These are phyloP conservation scores for Solen grandis DNA, from an alignment of 1,140 invertebrate genomes.

Conservation along the genomic window DNA sequence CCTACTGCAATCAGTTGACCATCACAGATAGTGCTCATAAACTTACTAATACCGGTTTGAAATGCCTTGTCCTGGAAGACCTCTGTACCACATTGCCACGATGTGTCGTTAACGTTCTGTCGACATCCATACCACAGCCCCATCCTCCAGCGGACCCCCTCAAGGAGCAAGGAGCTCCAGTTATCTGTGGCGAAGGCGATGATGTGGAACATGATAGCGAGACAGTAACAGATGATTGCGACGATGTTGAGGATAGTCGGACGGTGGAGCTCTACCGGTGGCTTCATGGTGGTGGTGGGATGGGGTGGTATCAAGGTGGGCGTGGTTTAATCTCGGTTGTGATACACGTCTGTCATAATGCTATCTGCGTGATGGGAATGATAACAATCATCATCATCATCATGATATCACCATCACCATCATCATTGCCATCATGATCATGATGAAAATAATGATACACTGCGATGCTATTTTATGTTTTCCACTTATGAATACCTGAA, in stretches of 20 bases:
- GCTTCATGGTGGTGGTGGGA: constrained; percentile 16
- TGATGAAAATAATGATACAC: too few species aligned
- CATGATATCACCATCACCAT: too few species aligned
- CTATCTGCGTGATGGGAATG: too few species aligned
- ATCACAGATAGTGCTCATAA: too few species aligned
- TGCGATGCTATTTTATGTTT: too few species aligned
- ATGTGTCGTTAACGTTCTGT: background rate
- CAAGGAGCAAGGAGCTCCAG: constrained; percentile 37
- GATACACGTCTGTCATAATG: too few species aligned
- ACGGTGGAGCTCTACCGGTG: constrained; percentile 45
- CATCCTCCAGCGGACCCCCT: constrained; percentile 28
- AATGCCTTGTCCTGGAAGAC: constrained; percentile 38
- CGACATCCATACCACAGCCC: constrained; percentile 50
- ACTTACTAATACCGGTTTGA: constrained; percentile 53
- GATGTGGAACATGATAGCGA: constrained; percentile 46
- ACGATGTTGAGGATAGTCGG: constrained; percentile 42
- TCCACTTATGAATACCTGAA: too few species aligned
- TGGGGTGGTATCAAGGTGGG: too few species aligned
- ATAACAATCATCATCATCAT: too few species aligned
- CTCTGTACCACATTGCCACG: constrained; percentile 23
- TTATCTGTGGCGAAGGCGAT: constrained; percentile 50
- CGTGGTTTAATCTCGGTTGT: too few species aligned
- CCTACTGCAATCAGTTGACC: too few species aligned
- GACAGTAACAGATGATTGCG: constrained; percentile 34
- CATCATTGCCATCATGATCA: too few species aligned